Evolutionary conservation across 2,888 invertebrate species (phyloP), one percentile per base, ranked within the genome.

Genomic region (Pachydiplax longipennis): DNA sequence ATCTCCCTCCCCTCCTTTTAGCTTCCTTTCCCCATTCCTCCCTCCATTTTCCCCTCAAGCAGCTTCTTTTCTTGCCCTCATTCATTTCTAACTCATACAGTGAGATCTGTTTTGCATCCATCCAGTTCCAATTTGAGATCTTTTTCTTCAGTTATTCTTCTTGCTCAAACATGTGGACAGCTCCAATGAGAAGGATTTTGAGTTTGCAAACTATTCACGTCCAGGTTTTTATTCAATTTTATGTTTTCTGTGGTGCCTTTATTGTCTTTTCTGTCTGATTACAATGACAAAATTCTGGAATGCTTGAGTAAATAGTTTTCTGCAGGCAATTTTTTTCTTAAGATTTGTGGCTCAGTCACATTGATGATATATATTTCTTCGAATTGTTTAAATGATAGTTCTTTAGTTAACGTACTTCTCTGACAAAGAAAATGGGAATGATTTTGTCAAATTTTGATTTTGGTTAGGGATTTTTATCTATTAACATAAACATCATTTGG

Each of bases 101-200:
- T 3, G 31, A 37, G 81, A 44, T 37, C 37, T 81, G 8, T 22
- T 35, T 58, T 58, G 22, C 58, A 58, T 31, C 31, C 31, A 31
- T 53, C 35, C 22, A 53, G 22, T 35, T 35, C 35, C 53, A 48
- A 8, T 58, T 53, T 83, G 35, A 35, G 0, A 58, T 58, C 58
- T 83, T 35, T 35, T 18, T 22, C 25, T 35, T 58, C 13, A 3
- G 22, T 31, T 25, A 13, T 31, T 25, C 0, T 31, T 73, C 31
- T 25, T 4, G 25, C 10, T 31, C 31, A 5, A 83, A 58, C n/a
- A 83, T 83, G 83, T 83, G 83, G 83, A 35, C 83, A 18, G 6
- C 83, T 83, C 83, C 83, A 4, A 83, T 83, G 83, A 83, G 35
- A 53, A 83, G 83, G 58, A 83, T 83, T 58, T 58, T 83, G 35